Evolutionary conservation across 2,888 invertebrate genomes (phyloP).

Genomic region (Myathropa florea): DNA sequence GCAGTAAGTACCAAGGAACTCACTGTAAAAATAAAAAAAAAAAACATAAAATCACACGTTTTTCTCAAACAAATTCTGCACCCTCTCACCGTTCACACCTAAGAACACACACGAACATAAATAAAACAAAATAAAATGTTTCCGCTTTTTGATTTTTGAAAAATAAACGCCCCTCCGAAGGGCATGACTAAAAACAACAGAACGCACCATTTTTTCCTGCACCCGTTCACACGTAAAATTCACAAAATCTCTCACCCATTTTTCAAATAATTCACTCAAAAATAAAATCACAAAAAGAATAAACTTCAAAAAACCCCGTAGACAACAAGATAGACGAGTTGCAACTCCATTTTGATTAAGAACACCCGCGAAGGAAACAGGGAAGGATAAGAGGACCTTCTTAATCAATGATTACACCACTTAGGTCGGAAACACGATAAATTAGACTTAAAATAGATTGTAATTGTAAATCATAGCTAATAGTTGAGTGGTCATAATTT

Average conservation of each 20-base stretch:
- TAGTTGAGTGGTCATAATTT: conserved; percentile 28
- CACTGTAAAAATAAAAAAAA: neutral
- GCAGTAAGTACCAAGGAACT: neutral
- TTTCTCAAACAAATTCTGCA: neutral
- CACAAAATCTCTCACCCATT: neutral
- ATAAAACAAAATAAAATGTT: neutral
- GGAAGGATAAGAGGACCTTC: neutral
- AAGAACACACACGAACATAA: neutral
- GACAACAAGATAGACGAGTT: conserved; percentile 67
- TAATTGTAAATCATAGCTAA: conserved; percentile 3
- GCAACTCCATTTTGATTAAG: conserved; percentile 53
- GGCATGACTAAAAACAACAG: neutral
- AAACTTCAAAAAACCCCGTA: conserved; percentile 31
- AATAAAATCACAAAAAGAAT: conserved; percentile 25
- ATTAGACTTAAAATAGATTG: neutral
- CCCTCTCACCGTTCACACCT: neutral
- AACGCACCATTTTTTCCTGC: conserved; percentile 2
- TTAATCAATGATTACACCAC: too few relatives aligned
- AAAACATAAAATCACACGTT: too few relatives aligned
- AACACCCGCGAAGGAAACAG: neutral
- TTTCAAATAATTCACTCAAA: neutral
- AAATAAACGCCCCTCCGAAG: neutral
- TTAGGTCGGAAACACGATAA: neutral
- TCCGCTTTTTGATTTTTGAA: conserved; percentile 20
- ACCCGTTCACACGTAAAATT: neutral